Conservation (phyloP, 2,888 invertebrate species). For the Chalcosyrphus nemorum region DNA sequence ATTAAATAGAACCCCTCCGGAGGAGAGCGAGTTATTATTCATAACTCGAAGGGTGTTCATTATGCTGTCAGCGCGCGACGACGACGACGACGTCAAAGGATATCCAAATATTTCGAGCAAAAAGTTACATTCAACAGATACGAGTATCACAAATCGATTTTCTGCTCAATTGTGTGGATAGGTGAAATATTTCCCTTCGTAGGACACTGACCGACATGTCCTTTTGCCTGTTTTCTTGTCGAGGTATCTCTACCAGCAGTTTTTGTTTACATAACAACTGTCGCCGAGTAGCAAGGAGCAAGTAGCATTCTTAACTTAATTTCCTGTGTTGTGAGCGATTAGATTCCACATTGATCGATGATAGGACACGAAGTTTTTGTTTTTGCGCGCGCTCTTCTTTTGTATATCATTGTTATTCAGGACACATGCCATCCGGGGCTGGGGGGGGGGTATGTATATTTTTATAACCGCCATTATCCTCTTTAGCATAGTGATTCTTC, state of each 20-base stretch:
- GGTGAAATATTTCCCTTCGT: conserved; percentile 8
- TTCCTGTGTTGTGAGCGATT: conserved; percentile 65
- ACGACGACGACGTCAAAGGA: too few species aligned
- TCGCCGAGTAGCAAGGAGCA: too few species aligned
- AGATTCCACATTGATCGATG: conserved; percentile 62
- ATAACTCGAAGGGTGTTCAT: conserved; percentile 62
- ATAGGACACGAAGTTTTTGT: conserved; percentile 56
- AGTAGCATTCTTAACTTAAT: conserved; percentile 47
- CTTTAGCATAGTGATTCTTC: conserved; percentile 42
- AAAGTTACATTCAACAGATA: conserved; percentile 50
- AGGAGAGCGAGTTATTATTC: conserved; percentile 54
- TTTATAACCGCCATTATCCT: conserved; percentile 53
- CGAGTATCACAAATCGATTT: conserved; percentile 43
- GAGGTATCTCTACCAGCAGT: not conserved
- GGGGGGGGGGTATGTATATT: conserved; percentile 32
- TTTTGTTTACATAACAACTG: not conserved
- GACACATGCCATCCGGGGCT: conserved; percentile 55
- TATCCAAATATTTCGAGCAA: not conserved
- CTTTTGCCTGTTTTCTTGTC: too few species aligned
- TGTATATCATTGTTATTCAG: conserved; percentile 54
- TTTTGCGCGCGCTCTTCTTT: conserved; percentile 1
- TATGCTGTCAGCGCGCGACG: conserved; percentile 59
- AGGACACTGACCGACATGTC: conserved; percentile 60
- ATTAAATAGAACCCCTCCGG: conserved; percentile 22
- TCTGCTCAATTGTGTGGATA: conserved; percentile 36